Conservation (phyloP, 2,888 invertebrate genomes). For the Lycia hirtaria region DNA sequence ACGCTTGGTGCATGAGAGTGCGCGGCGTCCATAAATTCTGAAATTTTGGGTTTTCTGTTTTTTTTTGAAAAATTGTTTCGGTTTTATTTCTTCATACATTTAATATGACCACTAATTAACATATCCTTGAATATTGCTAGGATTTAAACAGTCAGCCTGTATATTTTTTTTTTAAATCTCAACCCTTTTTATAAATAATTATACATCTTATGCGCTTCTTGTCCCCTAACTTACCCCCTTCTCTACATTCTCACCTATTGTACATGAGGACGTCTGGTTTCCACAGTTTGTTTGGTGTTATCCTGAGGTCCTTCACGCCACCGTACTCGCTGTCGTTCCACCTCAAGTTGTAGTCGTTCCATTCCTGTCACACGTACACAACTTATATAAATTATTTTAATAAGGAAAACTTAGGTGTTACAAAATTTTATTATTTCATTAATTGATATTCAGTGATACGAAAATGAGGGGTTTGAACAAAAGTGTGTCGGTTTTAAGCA, state of each 20-base stretch:
- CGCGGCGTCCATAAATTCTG: too few relatives aligned
- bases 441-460: slow-evolving; percentile 14
- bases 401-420: neutral
- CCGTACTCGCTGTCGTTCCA: slow-evolving; percentile 99
- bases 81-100: too few relatives aligned
- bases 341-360: slow-evolving; percentile 98
- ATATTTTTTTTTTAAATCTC: too few relatives aligned
- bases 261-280: slow-evolving; percentile 99
- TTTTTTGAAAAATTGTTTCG: too few relatives aligned
- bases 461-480: too few relatives aligned
- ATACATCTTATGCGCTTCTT: neutral
- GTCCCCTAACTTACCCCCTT: slow-evolving; percentile 28
- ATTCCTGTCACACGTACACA: slow-evolving; percentile 89
- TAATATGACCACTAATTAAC: too few relatives aligned
- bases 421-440: neutral
- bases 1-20: too few relatives aligned
- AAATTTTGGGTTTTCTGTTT: too few relatives aligned
- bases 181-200: too few relatives aligned
- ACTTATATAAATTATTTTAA: slow-evolving; percentile 25
- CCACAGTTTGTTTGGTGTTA: slow-evolving; percentile 98
- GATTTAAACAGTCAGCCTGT: too few relatives aligned
- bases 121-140: too few relatives aligned
- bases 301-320: slow-evolving; percentile 96
- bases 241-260: slow-evolving; percentile 92
- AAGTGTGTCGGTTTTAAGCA: too few relatives aligned